A percentile compares a stretch with the other conserved stretches of the same genome.
These are phyloP conservation scores for Arrhopalites spinosus DNA, from an alignment of 2,888 invertebrate genomes.

Conservation along the genomic window DNA sequence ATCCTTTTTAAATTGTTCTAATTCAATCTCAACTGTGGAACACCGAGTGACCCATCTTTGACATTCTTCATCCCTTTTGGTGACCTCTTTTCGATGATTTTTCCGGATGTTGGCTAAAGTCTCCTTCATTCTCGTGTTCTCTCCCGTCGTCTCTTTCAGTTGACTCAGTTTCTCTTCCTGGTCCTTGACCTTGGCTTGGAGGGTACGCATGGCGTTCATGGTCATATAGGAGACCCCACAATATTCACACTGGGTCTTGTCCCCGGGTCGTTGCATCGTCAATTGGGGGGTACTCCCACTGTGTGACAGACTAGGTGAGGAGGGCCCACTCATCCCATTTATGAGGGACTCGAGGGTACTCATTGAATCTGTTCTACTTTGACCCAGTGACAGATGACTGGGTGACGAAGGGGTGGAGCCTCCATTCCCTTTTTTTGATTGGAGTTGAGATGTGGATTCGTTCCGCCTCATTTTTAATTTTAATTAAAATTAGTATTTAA, in stretches of 20 bases:
- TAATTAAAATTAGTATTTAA: background rate
- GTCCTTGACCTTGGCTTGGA: constrained; percentile 39
- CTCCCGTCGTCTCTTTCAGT: constrained; percentile 29
- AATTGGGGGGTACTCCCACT: constrained; percentile 8
- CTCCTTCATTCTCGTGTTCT: constrained; percentile 33
- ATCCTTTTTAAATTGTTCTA: constrained; percentile 19
- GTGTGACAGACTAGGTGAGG: constrained; percentile 12
- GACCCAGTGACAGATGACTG: background rate
- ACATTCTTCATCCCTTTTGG: constrained; percentile 33
- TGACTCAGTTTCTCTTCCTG: constrained; percentile 33
- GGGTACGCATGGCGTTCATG: constrained; percentile 33
- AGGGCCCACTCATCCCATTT: background rate
- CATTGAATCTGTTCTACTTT: background rate
- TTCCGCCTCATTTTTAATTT: background rate
- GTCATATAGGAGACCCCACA: constrained; percentile 40
- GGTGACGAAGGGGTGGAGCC: background rate
- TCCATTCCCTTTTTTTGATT: background rate
- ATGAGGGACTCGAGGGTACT: background rate
- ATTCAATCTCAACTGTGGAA: constrained; percentile 22
- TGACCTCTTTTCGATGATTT: constrained; percentile 27
- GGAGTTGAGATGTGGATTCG: background rate
- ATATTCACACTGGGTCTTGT: constrained; percentile 41
- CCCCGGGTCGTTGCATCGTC: background rate
- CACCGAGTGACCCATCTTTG: constrained; percentile 29
- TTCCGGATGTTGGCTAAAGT: constrained; percentile 25